These are phyloP conservation scores for Neotoxoptera formosana DNA, from an alignment of 1,140 invertebrate genomes.

Conservation along the genomic window DNA sequence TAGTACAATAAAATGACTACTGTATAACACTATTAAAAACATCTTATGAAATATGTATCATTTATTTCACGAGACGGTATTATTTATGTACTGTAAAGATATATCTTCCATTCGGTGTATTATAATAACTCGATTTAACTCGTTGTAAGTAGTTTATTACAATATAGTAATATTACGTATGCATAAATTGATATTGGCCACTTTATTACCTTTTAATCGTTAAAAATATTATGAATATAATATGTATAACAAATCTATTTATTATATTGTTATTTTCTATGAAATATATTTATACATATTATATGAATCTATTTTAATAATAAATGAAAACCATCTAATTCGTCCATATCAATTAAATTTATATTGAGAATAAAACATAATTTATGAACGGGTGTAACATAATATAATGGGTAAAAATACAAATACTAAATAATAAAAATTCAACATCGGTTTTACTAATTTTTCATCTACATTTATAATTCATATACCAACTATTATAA, in stretches of 20 bases:
- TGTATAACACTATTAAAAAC: conserved; percentile 31
- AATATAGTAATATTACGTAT: not conserved
- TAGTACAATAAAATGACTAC: conserved; percentile 37
- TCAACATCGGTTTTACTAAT: too few relatives aligned
- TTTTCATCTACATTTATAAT: too few relatives aligned
- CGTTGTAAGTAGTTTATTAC: not conserved
- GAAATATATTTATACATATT: too few relatives aligned
- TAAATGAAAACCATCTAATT: too few relatives aligned
- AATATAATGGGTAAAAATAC: too few relatives aligned
- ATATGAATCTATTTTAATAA: too few relatives aligned
- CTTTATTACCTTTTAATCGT: not conserved
- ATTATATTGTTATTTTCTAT: too few relatives aligned
- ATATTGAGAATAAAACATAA: too few relatives aligned
- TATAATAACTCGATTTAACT: conserved; percentile 12
- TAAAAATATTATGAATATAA: not conserved
- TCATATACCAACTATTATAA: too few relatives aligned
- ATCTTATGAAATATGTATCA: conserved; percentile 36
- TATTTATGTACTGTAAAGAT: not conserved
- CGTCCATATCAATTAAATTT: too few relatives aligned
- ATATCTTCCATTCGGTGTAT: not conserved
- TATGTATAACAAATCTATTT: not conserved
- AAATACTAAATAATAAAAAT: too few relatives aligned
- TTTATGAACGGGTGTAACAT: too few relatives aligned
- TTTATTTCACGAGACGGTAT: conserved; percentile 4
- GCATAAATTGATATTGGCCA: not conserved